phyloP scores from a whole-genome alignment of 2,113 vertebrate species.

The Clupea harengus region DNA sequence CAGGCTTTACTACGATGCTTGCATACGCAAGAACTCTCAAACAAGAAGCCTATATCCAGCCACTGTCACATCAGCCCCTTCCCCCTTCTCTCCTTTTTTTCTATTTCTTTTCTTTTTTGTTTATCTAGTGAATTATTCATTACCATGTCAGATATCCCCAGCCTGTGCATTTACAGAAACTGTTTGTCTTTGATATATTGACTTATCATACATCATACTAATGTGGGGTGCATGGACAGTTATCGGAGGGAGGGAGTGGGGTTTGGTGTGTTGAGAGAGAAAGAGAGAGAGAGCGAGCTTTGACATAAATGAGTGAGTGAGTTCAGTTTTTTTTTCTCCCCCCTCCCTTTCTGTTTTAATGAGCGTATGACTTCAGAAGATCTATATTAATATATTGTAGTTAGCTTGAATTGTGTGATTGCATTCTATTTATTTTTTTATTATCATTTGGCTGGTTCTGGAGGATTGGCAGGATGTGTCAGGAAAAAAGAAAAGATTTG shows the following conservation, averaged over 20 bases:
- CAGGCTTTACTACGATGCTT: slow-evolving; percentile 48
- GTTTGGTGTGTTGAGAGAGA: slow-evolving; percentile 20
- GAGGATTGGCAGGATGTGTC: slow-evolving; percentile 72
- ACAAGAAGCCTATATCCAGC: slow-evolving; percentile 60
- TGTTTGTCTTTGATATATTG: slow-evolving; percentile 67
- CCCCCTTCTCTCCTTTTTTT: slow-evolving; percentile 35
- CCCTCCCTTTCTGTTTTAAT: slow-evolving; percentile 61
- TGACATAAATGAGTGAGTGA: slow-evolving; percentile 68
- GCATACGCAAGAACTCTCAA: slow-evolving; percentile 28
- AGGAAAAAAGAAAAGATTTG: slow-evolving; percentile 52
- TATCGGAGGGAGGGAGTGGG: slow-evolving; percentile 42
- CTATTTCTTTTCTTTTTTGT: slow-evolving; percentile 26
- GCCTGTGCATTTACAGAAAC: slow-evolving; percentile 60
- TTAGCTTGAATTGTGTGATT: slow-evolving; percentile 81
- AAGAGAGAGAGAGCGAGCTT: slow-evolving; percentile 51
- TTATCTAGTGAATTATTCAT: slow-evolving; percentile 41
- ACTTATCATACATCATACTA: slow-evolving; percentile 55
- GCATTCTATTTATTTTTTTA: slow-evolving; percentile 74
- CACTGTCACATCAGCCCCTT: slow-evolving; percentile 45
- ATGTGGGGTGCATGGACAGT: slow-evolving; percentile 68
- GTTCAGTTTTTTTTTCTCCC: slow-evolving; percentile 43
- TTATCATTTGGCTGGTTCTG: slow-evolving; percentile 72
- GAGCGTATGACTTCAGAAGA: slow-evolving; percentile 77
- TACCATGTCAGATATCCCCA: slow-evolving; percentile 50
- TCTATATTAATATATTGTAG: slow-evolving; percentile 89